phyloP scores from a whole-genome alignment of 1,140 invertebrate species.

The Sitophilus oryzae region DNA sequence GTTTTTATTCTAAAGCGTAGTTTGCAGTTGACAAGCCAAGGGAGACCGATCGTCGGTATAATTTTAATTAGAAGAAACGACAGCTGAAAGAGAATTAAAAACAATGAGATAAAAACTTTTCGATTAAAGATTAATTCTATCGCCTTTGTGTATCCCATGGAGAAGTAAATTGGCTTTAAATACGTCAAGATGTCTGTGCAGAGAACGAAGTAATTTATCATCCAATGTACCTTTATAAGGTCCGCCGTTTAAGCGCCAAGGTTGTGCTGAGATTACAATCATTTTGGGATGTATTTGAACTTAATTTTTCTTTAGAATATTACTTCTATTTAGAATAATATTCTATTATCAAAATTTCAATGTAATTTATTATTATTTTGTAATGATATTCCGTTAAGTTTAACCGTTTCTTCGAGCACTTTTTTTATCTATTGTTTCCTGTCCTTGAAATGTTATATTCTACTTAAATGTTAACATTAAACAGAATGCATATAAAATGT shows the following conservation, averaged over 20 bases:
- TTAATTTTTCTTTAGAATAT: too few species aligned
- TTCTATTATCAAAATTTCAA: too few species aligned
- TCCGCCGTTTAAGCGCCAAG: not conserved
- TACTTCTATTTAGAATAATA: too few species aligned
- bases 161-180: slow-evolving; percentile 17
- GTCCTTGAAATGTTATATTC: too few species aligned
- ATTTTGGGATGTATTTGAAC: too few species aligned
- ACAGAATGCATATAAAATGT: too few species aligned
- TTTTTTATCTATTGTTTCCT: too few species aligned
- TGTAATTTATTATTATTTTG: too few species aligned
- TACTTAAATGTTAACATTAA: too few species aligned
- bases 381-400: too few species aligned
- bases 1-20: not conserved
- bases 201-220: slow-evolving; percentile 10
- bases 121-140: slow-evolving; percentile 16
- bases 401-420: too few species aligned
- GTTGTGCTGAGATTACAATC: too few species aligned
- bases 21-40: slow-evolving; percentile 11
- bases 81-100: slow-evolving; percentile 11
- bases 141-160: slow-evolving; percentile 8
- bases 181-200: slow-evolving; percentile 12
- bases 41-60: not conserved
- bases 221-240: slow-evolving; percentile 4
- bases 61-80: slow-evolving; percentile 11
- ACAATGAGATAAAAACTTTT: slow-evolving; percentile 12